Conservation (phyloP, 2,888 invertebrate genomes). For the Drosophila quasianomalipes region DNA sequence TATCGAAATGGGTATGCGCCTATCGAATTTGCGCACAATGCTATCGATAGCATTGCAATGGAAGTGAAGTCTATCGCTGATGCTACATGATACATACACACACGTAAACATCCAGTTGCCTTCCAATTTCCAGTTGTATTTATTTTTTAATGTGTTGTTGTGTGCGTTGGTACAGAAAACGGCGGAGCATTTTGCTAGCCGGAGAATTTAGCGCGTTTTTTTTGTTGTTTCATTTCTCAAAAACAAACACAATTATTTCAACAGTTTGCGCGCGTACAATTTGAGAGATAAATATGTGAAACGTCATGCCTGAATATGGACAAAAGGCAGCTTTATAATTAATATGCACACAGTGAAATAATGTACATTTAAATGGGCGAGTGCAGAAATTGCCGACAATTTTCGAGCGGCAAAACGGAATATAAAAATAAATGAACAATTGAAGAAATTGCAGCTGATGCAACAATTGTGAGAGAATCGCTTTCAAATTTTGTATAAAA, state of each 20-base stretch:
- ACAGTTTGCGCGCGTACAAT: slow-evolving; percentile 27
- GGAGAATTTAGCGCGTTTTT: slow-evolving; percentile 76
- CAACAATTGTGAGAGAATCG: slow-evolving; percentile 44
- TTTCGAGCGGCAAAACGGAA: slow-evolving; percentile 26
- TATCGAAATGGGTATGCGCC: background rate
- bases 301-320: slow-evolving; percentile 19
- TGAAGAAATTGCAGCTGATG: slow-evolving; percentile 19
- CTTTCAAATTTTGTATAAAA: slow-evolving; percentile 50
- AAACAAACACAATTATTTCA: slow-evolving; percentile 9
- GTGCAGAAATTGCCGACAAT: slow-evolving; percentile 37
- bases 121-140: slow-evolving; percentile 77
- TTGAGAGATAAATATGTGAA: slow-evolving; percentile 29
- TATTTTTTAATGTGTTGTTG: slow-evolving; percentile 81
- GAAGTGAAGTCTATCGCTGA: slow-evolving; percentile 39
- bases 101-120: slow-evolving; percentile 55
- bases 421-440: background rate
- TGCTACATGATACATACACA: slow-evolving; percentile 62
- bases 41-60: slow-evolving; percentile 40
- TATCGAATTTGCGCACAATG: slow-evolving; percentile 57
- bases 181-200: slow-evolving; percentile 61
- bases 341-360: slow-evolving; percentile 25
- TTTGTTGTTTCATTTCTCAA: slow-evolving; percentile 11
- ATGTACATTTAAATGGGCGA: slow-evolving; percentile 10
- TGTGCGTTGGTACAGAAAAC: slow-evolving; percentile 71
- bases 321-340: slow-evolving; percentile 9